A percentile compares a stretch with the other conserved stretches of the same genome.
These are phyloP conservation scores for Conus betulinus DNA, from an alignment of 1,140 invertebrate genomes.

Conservation along the genomic window DNA sequence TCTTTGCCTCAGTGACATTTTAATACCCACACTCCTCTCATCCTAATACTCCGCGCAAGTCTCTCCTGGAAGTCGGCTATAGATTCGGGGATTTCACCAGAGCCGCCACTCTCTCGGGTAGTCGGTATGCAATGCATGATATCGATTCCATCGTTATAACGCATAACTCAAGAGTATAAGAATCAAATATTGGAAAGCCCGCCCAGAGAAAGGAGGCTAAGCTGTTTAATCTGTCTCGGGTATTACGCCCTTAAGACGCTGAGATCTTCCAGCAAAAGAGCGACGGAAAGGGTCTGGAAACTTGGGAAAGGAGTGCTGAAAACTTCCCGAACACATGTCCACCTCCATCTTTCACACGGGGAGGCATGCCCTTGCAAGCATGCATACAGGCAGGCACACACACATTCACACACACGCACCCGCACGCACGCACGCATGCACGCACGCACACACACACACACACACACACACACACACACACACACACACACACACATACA, in stretches of 20 bases:
- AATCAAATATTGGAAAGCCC: background rate
- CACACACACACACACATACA: constrained; percentile 1
- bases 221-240: background rate
- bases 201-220: background rate
- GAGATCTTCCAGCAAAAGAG: background rate
- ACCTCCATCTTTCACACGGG: too few relatives aligned
- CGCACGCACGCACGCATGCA: background rate
- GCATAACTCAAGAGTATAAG: background rate
- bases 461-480: constrained; percentile 23
- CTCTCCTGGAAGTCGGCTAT: too few relatives aligned
- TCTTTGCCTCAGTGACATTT: too few relatives aligned
- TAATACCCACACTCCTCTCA: too few relatives aligned
- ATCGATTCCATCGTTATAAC: background rate
- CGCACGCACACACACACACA: constrained; percentile 20
- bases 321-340: too few relatives aligned
- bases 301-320: too few relatives aligned
- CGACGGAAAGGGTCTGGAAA: too few relatives aligned
- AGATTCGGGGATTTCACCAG: too few relatives aligned
- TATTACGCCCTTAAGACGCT: background rate
- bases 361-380: too few relatives aligned
- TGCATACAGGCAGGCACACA: background rate
- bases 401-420: constrained; percentile 13
- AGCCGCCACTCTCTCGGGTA: background rate
- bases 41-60: too few relatives aligned
- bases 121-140: background rate